phyloP scores from a whole-genome alignment of 2,113 vertebrate genomes.

The Pollachius pollachius region DNA sequence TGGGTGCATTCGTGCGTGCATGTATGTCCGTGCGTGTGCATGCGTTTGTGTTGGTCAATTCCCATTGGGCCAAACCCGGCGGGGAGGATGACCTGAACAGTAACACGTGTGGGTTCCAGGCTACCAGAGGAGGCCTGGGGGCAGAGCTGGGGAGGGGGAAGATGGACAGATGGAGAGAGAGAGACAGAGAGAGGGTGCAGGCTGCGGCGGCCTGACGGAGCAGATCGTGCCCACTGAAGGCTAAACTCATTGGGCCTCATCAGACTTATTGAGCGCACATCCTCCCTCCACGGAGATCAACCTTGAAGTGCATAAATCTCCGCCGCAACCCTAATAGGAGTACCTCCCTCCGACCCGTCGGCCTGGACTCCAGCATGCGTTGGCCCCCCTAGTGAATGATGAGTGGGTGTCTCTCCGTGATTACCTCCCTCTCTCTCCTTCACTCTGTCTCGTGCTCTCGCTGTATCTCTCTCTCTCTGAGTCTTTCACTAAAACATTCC shows the following conservation, averaged over 20 bases:
- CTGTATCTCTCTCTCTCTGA: constrained; percentile 51
- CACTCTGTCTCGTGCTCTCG: constrained; percentile 39
- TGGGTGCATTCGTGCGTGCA: constrained; percentile 7
- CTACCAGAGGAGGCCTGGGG: constrained; percentile 23
- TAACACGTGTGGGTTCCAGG: constrained; percentile 53
- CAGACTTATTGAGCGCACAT: constrained; percentile 62
- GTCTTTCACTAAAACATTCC: constrained; percentile 23
- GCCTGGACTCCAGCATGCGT: constrained; percentile 53
- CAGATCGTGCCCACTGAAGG: constrained; percentile 51
- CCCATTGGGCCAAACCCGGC: constrained; percentile 52
- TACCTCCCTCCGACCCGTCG: constrained; percentile 45
- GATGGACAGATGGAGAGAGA: no score
- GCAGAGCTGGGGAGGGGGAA: no score
- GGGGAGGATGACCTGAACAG: constrained; percentile 62
- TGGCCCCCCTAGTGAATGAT: constrained; percentile 53
- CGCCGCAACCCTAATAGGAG: constrained; percentile 57
- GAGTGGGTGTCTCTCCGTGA: constrained; percentile 25
- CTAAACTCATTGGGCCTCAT: constrained; percentile 67
- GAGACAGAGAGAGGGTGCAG: not conserved
- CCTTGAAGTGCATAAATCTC: constrained; percentile 68
- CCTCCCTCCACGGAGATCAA: constrained; percentile 52
- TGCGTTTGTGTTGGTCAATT: constrained; percentile 25
- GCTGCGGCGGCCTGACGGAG: constrained; percentile 23
- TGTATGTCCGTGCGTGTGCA: constrained; percentile 7
- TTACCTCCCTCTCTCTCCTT: constrained; percentile 38